Conservation (phyloP, 2,797 vertebrate species). For the Sciurus carolinensis region DNA sequence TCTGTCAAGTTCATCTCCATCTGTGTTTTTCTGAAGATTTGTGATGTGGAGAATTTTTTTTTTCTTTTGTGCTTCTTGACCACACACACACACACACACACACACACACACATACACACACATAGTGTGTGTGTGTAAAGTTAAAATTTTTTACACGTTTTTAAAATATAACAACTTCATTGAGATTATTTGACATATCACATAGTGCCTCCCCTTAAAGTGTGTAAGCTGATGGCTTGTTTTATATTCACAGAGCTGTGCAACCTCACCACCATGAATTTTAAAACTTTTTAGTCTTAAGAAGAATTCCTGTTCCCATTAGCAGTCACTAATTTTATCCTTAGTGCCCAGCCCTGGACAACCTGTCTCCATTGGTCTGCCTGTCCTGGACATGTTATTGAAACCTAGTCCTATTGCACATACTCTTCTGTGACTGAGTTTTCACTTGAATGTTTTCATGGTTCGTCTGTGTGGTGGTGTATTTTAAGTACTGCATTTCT, state of each 20-base stretch:
- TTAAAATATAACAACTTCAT: neutral
- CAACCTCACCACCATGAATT: neutral
- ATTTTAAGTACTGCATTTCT: neutral
- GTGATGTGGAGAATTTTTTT: neutral
- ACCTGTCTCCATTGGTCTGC: neutral
- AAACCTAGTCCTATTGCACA: neutral
- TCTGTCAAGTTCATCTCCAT: neutral
- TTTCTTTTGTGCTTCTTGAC: neutral
- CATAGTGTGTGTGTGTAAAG: neutral
- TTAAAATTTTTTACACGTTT: neutral
- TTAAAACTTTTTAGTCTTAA: neutral
- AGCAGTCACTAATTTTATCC: neutral
- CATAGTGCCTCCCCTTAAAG: neutral
- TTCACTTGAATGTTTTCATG: neutral
- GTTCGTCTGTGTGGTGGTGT: neutral
- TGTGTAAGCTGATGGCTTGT: neutral
- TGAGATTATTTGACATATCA: neutral
- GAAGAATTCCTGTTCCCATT: neutral
- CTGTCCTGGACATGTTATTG: neutral
- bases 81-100: neutral
- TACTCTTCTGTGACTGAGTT: neutral
- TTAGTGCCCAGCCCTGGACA: neutral
- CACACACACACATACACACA: neutral
- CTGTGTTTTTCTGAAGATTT: neutral
- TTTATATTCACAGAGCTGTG: neutral